Base-by-base conservation (phyloP, 2,888 invertebrate genomes). In the Macrophya annulata region DNA sequence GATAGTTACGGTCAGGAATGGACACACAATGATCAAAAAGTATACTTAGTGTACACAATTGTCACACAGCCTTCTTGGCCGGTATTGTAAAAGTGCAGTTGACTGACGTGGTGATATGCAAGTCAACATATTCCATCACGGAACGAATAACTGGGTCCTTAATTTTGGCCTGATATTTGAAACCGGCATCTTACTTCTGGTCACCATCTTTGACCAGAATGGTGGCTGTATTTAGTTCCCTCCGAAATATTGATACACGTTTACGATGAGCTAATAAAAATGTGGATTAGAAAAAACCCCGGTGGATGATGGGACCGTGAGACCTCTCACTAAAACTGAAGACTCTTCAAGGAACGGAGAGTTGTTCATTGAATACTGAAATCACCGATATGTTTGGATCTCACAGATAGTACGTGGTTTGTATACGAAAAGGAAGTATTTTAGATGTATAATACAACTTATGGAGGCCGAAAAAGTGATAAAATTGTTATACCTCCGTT, bases 1-100 rank as follows among this genome's bases (percentile, higher is more conserved):
- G 98, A 98, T 92, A 96, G 97, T 17, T 96, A 96, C 90, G 97
- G 97, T 12, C 96, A 97, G 88, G 94, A 95, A 91, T 98, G 97
- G 97, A 93, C 68, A 37, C 37, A 37, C 68, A 15, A 68, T 37
- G 37, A 68, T 10, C 31, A 12, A 6, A 62, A 17, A 17, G 37
- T 37, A n/a, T 10, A 93, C 77, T 91, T 97, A 4, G 97, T 97
- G 91, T 95, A 95, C 9, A 45, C 74, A n/a, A n/a, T 9, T 97
- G 97, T 85, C 97, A 97, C 92, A 96, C 97, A 0, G 96, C 97
- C 21, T 98, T 96, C 93, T 98, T 97, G 90, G 95, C 97, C 3
- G 95, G 97, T 8, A 95, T 97, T 86, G 97, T 97, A 55, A 94
- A 96, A 91, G 96, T 96, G 76, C 97, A 97, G 93, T 95, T 97